A percentile compares a stretch with the other conserved stretches of the same genome.
Evolutionary conservation across 2,797 vertebrate genomes (phyloP).

Genomic region (Lithobates sylvaticus): DNA sequence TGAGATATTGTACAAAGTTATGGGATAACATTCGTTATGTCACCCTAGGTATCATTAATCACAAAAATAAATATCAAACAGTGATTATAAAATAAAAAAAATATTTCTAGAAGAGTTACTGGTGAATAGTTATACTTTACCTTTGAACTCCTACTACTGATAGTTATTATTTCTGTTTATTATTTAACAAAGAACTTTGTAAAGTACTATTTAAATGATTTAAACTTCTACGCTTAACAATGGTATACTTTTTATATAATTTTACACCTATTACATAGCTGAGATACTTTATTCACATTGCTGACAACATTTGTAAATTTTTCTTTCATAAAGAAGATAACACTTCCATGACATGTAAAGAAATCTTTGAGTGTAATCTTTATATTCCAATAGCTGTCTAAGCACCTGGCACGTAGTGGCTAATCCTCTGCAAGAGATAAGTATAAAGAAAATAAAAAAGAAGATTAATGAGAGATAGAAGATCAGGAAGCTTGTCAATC

Average conservation of each 20-base stretch:
- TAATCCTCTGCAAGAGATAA: constrained; percentile 48
- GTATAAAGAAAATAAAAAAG: constrained; percentile 21
- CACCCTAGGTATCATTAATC: too few species aligned
- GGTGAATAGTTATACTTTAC: too few species aligned
- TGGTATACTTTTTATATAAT: background rate
- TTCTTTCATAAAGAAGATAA: constrained; percentile 23
- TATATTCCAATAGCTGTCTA: constrained; percentile 28
- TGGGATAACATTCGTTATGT: background rate
- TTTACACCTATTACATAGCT: background rate
- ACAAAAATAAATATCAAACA: too few species aligned
- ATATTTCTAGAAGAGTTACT: too few species aligned
- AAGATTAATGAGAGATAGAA: constrained; percentile 54
- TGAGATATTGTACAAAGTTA: background rate
- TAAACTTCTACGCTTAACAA: background rate
- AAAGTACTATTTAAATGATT: background rate
- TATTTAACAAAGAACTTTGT: too few species aligned
- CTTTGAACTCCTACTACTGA: too few species aligned
- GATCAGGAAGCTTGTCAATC: constrained; percentile 47
- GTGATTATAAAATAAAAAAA: too few species aligned
- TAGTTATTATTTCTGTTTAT: too few species aligned
- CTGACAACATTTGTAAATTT: background rate
- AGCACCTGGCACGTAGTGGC: constrained; percentile 33
- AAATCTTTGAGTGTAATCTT: constrained; percentile 35
- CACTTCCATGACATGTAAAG: constrained; percentile 33
- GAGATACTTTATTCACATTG: constrained; percentile 9